phyloP scores from a whole-genome alignment of 1,140 invertebrate species.

The Metopolophium dirhodum region DNA sequence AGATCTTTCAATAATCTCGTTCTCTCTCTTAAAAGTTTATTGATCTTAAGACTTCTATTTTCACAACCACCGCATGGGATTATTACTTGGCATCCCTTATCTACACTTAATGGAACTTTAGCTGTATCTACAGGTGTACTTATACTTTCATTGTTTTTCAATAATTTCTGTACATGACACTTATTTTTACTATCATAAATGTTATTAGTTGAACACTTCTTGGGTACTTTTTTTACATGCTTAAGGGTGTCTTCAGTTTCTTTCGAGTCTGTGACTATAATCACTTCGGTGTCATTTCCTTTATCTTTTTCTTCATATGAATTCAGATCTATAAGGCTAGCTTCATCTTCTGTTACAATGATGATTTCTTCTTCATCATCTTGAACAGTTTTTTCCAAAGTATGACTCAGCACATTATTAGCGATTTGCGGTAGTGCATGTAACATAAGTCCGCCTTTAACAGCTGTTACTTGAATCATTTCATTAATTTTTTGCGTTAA shows the following conservation, averaged over 20 bases:
- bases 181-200: background rate
- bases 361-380: slow-evolving; percentile 46
- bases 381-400: background rate
- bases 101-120: background rate
- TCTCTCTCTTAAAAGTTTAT: slow-evolving; percentile 49
- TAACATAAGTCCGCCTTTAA: slow-evolving; percentile 47
- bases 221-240: background rate
- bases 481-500: background rate
- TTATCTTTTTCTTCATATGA: slow-evolving; percentile 10
- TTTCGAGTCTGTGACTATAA: slow-evolving; percentile 32
- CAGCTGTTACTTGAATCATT: slow-evolving; percentile 41
- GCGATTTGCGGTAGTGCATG: background rate
- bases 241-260: background rate
- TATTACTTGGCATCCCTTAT: slow-evolving; percentile 29
- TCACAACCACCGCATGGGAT: slow-evolving; percentile 44
- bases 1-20: slow-evolving; percentile 25
- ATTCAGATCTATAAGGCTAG: background rate
- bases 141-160: background rate
- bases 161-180: background rate
- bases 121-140: background rate
- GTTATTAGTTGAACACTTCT: background rate
- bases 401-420: no score
- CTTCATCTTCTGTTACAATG: slow-evolving; percentile 51
- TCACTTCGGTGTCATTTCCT: slow-evolving; percentile 38
- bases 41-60: slow-evolving; percentile 50